Conservation (phyloP, 1,140 invertebrate genomes). For the Acromyrmex heyeri region DNA sequence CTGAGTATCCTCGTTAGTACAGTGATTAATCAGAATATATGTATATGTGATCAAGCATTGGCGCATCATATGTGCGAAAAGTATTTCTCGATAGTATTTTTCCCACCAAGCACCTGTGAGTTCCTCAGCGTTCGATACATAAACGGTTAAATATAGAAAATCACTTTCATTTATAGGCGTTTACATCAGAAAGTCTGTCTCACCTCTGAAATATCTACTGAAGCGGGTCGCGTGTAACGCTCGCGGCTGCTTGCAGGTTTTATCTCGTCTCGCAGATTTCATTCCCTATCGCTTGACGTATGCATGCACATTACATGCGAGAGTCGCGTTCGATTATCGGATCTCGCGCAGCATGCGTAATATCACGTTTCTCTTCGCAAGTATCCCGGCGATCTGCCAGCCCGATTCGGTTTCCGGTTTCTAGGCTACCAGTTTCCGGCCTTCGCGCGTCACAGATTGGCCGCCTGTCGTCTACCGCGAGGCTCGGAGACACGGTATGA, state of each 20-base stretch:
- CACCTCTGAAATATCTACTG: constrained; percentile 17
- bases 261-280: constrained; percentile 29
- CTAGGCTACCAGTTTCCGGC: constrained; percentile 51
- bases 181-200: constrained; percentile 8
- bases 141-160: constrained; percentile 32
- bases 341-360: not conserved
- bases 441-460: constrained; percentile 41
- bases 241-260: constrained; percentile 10
- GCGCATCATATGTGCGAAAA: not conserved
- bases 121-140: not conserved
- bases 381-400: constrained; percentile 43
- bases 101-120: not conserved
- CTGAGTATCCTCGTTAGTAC: not conserved
- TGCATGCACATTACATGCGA: constrained; percentile 4
- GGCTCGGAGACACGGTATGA: constrained; percentile 60
- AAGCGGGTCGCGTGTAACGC: constrained; percentile 14
- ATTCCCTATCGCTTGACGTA: constrained; percentile 9
- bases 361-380: constrained; percentile 22
- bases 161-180: constrained; percentile 35
- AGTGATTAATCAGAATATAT: not conserved
- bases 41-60: not conserved
- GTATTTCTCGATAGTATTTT: not conserved
- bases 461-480: constrained; percentile 28
- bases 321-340: constrained; percentile 37
- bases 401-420: constrained; percentile 46